phyloP scores from a whole-genome alignment of 2,888 invertebrate genomes.

The Drosophila atripex region DNA sequence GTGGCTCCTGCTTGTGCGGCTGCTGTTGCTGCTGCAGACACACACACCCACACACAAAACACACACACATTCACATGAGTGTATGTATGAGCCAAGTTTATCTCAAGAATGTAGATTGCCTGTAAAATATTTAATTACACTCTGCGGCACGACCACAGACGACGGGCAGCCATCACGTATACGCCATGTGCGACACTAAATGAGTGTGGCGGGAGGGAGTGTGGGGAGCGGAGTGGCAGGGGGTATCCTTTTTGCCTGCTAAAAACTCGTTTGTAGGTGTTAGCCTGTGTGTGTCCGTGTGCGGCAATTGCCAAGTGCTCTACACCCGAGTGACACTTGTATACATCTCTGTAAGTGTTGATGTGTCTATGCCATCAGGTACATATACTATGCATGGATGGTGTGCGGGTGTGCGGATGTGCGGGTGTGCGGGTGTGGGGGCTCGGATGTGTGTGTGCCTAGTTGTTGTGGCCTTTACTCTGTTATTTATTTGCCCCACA shows the following conservation, averaged over 20 bases:
- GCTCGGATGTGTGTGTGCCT: slow-evolving; percentile 14
- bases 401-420: too few species aligned
- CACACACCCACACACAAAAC: background rate
- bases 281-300: slow-evolving; percentile 45
- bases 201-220: slow-evolving; percentile 20
- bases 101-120: slow-evolving; percentile 80
- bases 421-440: background rate
- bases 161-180: slow-evolving; percentile 41
- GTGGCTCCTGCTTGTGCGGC: slow-evolving; percentile 21
- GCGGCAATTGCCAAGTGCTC: slow-evolving; percentile 78
- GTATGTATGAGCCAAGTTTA: slow-evolving; percentile 67
- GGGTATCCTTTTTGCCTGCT: slow-evolving; percentile 26
- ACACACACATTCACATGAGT: background rate
- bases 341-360: slow-evolving; percentile 54
- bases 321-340: slow-evolving; percentile 79
- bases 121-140: slow-evolving; percentile 81
- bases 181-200: slow-evolving; percentile 39
- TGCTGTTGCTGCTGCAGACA: slow-evolving; percentile 10
- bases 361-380: slow-evolving; percentile 27
- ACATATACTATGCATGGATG: background rate
- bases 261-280: slow-evolving; percentile 47
- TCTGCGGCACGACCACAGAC: slow-evolving; percentile 59
- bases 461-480: slow-evolving; percentile 38
- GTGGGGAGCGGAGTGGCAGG: background rate
- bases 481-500: slow-evolving; percentile 74